Percentiles rank a stretch among this genome's conserved stretches.
Evolutionary conservation across 2,797 vertebrate genomes (phyloP).

Genomic region (Melanotaenia trifasciata): DNA sequence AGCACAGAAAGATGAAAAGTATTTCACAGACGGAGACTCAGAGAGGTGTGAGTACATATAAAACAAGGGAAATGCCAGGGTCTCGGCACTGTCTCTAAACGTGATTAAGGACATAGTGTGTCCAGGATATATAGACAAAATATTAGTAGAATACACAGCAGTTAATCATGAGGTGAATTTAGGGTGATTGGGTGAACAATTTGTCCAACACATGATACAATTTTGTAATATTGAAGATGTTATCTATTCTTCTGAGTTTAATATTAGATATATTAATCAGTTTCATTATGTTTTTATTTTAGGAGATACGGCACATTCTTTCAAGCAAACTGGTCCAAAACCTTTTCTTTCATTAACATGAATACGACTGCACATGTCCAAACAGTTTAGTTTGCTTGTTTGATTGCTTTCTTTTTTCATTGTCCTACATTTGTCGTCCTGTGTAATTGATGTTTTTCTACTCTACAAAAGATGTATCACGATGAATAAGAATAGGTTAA

Average conservation of each 20-base stretch:
- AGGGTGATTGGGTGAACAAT: not conserved
- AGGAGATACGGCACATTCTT: not conserved
- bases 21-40: constrained; percentile 33
- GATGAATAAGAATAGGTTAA: not conserved
- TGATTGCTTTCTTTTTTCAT: no score
- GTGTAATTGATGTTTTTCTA: no score
- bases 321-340: not conserved
- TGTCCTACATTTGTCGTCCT: not conserved
- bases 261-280: no score
- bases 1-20: constrained; percentile 53
- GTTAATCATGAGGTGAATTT: constrained; percentile 4
- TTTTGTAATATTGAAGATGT: not conserved
- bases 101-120: constrained; percentile 46
- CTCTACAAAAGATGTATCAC: not conserved
- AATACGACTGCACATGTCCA: not conserved
- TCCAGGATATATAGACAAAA: constrained; percentile 18
- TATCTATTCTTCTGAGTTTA: not conserved
- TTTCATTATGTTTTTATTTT: not conserved
- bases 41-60: constrained; percentile 14
- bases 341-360: not conserved
- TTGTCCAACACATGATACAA: not conserved
- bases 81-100: constrained; percentile 26
- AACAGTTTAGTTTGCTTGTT: no score
- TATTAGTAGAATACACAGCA: constrained; percentile 13
- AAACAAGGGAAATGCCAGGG: constrained; percentile 24